These are phyloP conservation scores for Nesoenas mayeri DNA, from an alignment of 2,113 vertebrate genomes.

Conservation along the genomic window DNA sequence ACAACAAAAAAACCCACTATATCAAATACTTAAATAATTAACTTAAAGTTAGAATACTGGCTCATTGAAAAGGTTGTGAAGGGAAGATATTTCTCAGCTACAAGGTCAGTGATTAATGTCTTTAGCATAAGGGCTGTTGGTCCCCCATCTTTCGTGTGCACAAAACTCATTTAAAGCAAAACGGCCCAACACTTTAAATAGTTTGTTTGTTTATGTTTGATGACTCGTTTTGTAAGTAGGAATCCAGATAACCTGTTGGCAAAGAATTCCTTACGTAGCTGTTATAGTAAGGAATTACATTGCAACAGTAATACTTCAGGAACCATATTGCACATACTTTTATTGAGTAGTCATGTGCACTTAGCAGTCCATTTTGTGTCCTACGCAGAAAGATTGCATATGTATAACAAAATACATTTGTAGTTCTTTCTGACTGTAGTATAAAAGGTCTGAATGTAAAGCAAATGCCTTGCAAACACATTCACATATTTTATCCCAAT, in stretches of 20 bases:
- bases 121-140: not conserved
- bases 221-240: not conserved
- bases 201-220: not conserved
- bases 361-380: not conserved
- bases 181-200: not conserved
- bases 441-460: not conserved
- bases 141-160: not conserved
- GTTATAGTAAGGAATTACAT: not conserved
- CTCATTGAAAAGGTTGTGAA: not conserved
- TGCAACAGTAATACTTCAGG: not conserved
- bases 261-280: not conserved
- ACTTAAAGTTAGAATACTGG: not conserved
- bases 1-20: not conserved
- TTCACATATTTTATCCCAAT: not conserved
- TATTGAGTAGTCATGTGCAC: not conserved
- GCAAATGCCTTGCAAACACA: not conserved
- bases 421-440: not conserved
- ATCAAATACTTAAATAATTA: not conserved
- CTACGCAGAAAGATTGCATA: not conserved
- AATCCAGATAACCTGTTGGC: not conserved
- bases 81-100: not conserved
- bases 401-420: not conserved
- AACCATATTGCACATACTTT: not conserved
- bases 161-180: not conserved
- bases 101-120: not conserved